A percentile compares a stretch with the other conserved stretches of the same genome.
phyloP scores from a whole-genome alignment of 2,797 vertebrate species.

The Mormyrus proboscirostris region DNA sequence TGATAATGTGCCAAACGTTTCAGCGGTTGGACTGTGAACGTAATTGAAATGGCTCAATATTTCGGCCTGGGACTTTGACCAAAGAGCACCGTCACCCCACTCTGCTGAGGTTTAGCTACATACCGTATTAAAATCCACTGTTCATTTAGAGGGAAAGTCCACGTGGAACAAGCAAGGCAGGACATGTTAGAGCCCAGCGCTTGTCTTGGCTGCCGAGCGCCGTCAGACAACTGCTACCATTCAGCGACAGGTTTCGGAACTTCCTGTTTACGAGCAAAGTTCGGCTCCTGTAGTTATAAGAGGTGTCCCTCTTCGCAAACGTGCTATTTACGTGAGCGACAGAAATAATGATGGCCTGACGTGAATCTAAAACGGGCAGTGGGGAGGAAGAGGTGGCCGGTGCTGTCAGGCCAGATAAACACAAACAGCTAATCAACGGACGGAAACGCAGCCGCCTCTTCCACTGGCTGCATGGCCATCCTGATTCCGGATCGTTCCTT shows the following conservation, averaged over 20 bases:
- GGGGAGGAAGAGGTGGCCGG: neutral
- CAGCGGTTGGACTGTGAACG: neutral
- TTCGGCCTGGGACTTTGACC: neutral
- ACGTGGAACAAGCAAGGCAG: slow-evolving; percentile 27
- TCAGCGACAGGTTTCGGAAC: slow-evolving; percentile 21
- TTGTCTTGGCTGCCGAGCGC: neutral
- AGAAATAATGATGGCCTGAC: neutral
- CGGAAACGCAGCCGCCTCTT: neutral
- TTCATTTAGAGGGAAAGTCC: neutral
- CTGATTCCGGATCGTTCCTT: neutral
- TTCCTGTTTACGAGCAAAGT: slow-evolving; percentile 23
- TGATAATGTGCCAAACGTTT: neutral
- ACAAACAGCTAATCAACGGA: neutral
- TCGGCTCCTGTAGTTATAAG: slow-evolving; percentile 34
- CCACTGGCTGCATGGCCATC: neutral
- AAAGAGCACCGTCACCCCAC: neutral
- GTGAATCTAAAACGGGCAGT: neutral
- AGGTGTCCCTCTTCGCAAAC: slow-evolving; percentile 29
- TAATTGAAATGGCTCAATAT: neutral
- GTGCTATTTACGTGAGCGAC: slow-evolving; percentile 25
- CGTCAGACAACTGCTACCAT: neutral
- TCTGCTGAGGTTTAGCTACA: neutral
- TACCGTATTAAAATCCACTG: neutral
- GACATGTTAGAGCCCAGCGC: slow-evolving; percentile 26
- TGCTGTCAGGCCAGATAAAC: neutral